Evolutionary conservation across 2,113 vertebrate species (phyloP), one percentile per base, ranked within the genome.

Genomic region (Nibea albiflora): DNA sequence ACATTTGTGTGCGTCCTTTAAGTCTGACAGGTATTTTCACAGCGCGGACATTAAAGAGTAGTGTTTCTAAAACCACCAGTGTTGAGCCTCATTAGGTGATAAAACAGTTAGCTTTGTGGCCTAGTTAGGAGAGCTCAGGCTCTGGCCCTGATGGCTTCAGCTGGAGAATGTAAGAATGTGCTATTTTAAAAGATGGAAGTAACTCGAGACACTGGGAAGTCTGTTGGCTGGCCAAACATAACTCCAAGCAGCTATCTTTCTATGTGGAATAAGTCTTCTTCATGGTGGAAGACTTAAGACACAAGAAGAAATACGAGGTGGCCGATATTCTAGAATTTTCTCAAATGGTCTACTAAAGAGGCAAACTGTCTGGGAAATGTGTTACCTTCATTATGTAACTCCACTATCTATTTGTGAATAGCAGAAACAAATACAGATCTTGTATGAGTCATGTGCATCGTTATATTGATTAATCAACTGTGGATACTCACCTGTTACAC

Each of bases 151-250:
- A 67, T 65, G 71, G 83, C 86, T 81, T 74, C 78, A 78, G 80
- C 71, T 56, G 61, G 47, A 85, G 88, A 88, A 90, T 90, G 80
- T 83, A 78, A 90, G 92, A 90, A 89, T 75, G 81, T 78, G 64
- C 94, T 94, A 94, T 94, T 94, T 94, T 94, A 93, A 93, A 92
- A 92, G 90, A 90, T 81, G 88, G 89, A 92, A 73, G 94, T 94
- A 93, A 94, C 87, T 83, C 22, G 92, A 94, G 92, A 91, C 69
- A 47, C 86, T 87, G 87, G 80, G 76, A 93, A 92, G 87, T 89
- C 75, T 90, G 84, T 69, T 49, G 74, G 74, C 63, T 44, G 70
- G 79, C 87, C 88, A 91, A 91, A 87, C 85, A 89, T 85, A 94
- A 90, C 86, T 79, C 78, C 39, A 52, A 28, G 83, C 82, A 50